phyloP scores from a whole-genome alignment of 2,113 vertebrate species.

The Psammodynastes pulverulentus region DNA sequence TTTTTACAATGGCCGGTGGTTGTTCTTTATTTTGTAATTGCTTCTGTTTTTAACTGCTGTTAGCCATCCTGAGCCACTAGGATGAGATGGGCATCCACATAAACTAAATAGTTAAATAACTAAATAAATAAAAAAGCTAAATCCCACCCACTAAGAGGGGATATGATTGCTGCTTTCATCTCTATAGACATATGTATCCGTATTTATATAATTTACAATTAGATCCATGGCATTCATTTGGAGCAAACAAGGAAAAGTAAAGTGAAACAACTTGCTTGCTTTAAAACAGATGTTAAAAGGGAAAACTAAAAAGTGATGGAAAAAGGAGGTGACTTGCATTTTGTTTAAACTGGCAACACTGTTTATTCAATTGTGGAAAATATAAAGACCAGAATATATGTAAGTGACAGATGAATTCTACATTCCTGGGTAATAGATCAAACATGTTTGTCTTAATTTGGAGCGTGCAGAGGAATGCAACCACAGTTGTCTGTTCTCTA shows the following conservation, averaged over 20 bases:
- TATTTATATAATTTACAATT: not conserved
- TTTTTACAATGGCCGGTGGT: not conserved
- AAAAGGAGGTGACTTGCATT: conserved; percentile 10
- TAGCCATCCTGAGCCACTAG: not conserved
- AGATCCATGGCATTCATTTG: not conserved
- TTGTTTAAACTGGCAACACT: not conserved
- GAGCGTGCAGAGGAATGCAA: not conserved
- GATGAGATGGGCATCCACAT: not conserved
- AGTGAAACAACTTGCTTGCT: not conserved
- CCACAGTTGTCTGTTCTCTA: conserved; percentile 8
- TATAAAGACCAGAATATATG: not conserved
- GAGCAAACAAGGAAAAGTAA: not conserved
- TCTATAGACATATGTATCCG: not conserved
- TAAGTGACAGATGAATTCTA: conserved; percentile 7
- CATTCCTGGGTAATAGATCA: conserved; percentile 2
- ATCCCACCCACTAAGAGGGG: not conserved
- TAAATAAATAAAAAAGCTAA: not conserved
- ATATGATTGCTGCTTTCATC: not conserved
- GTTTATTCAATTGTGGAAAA: not conserved
- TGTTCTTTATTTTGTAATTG: not conserved
- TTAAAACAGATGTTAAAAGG: conserved; percentile 1
- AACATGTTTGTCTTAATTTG: conserved; percentile 8
- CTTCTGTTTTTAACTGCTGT: not conserved
- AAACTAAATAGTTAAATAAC: not conserved
- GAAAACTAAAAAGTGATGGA: conserved; percentile 2